A percentile compares a stretch with the other conserved stretches of the same genome.
These are phyloP conservation scores for Caerostris extrusa DNA, from an alignment of 1,140 invertebrate species.

Conservation along the genomic window DNA sequence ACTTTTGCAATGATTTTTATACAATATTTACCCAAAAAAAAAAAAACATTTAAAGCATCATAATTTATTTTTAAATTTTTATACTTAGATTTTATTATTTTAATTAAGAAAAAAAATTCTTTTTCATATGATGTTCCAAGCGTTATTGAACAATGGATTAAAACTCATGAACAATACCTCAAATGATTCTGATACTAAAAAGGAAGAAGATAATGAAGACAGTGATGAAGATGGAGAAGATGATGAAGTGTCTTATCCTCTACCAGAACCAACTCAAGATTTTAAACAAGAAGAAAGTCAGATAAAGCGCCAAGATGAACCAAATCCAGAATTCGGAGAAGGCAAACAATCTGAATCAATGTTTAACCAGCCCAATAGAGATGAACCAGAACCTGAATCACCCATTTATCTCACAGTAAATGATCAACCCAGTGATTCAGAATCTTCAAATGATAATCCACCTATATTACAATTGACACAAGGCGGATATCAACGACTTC, in stretches of 20 bases:
- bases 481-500: constrained; percentile 48
- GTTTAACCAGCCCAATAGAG: background rate
- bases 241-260: background rate
- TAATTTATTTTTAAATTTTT: too few species aligned
- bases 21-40: too few species aligned
- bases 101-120: background rate
- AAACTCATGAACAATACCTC: background rate
- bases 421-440: background rate
- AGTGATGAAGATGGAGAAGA: background rate
- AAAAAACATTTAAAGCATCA: too few species aligned
- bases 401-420: background rate
- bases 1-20: too few species aligned
- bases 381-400: background rate
- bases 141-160: background rate
- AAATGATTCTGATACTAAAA: constrained; percentile 11
- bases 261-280: background rate
- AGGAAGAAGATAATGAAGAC: background rate
- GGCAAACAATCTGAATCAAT: background rate
- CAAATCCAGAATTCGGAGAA: constrained; percentile 14
- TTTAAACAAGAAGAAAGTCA: constrained; percentile 20
- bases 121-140: background rate
- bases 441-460: constrained; percentile 11
- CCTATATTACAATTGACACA: constrained; percentile 62
- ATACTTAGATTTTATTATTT: too few species aligned
- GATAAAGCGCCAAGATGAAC: constrained; percentile 36